Evolutionary conservation across 2,797 vertebrate genomes (phyloP).

Genomic region (Dendrocincla fuliginosa): DNA sequence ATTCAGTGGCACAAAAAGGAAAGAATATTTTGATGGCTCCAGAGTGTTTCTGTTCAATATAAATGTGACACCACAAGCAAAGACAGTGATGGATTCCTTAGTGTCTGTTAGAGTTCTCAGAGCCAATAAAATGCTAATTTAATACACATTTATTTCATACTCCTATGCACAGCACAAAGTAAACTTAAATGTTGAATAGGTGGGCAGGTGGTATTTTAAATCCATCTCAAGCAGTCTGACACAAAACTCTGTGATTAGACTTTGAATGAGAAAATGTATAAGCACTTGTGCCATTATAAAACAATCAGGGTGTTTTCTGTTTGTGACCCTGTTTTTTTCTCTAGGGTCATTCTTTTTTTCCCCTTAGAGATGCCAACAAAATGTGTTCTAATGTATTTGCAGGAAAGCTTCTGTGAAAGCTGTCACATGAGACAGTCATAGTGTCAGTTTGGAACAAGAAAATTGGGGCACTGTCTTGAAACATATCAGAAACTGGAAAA

Average conservation of each 20-base stretch:
- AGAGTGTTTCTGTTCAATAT: neutral
- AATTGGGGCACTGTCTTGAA: neutral
- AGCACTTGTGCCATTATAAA: neutral
- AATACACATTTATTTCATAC: neutral
- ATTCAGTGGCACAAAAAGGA: neutral
- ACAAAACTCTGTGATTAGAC: neutral
- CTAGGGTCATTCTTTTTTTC: neutral
- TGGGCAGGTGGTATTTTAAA: neutral
- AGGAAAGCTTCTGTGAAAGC: neutral
- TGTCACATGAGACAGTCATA: rapidly evolving
- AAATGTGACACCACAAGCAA: neutral
- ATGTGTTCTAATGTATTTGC: neutral
- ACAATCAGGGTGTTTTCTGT: neutral
- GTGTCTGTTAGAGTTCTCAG: neutral
- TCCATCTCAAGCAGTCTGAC: neutral
- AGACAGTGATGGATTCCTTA: neutral
- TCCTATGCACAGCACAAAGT: neutral
- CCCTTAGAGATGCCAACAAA: neutral
- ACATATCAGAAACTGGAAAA: neutral
- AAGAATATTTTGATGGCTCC: neutral
- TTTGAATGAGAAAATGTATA: neutral
- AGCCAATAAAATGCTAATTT: neutral
- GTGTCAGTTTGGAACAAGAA: neutral
- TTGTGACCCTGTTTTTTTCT: neutral
- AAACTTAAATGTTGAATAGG: neutral